Conservation (phyloP, 2,888 invertebrate species). For the Agapetus fuscipes region DNA sequence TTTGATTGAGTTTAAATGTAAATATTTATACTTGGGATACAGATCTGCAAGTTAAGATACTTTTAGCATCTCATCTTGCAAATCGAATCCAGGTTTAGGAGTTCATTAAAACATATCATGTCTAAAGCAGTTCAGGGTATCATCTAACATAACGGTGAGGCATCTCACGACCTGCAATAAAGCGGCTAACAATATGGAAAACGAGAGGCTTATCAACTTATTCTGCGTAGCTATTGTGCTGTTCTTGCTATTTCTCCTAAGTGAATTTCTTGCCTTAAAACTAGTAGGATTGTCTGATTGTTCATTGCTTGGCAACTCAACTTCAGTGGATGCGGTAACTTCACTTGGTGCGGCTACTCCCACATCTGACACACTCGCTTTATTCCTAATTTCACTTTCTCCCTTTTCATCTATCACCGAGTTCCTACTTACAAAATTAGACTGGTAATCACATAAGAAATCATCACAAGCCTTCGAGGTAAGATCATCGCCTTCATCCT, state of each 20-base stretch:
- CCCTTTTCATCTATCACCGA: neutral
- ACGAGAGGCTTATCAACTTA: conserved; percentile 47
- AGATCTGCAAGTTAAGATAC: too few species aligned
- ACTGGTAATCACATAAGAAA: too few species aligned
- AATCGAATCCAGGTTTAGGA: too few species aligned
- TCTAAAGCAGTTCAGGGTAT: conserved; percentile 32
- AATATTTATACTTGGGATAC: too few species aligned
- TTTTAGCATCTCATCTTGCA: too few species aligned
- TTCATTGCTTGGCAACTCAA: neutral
- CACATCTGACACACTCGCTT: neutral
- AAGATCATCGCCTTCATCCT: too few species aligned
- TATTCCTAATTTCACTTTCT: neutral
- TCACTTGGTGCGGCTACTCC: neutral
- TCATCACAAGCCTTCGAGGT: neutral
- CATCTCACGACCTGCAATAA: conserved; percentile 53
- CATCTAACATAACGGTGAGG: conserved; percentile 51
- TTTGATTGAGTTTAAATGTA: too few species aligned
- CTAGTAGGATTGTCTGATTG: neutral
- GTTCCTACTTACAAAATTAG: too few species aligned
- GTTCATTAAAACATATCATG: conserved; percentile 22
- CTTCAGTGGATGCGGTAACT: neutral
- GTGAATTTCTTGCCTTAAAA: neutral
- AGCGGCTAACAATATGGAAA: conserved; percentile 51
- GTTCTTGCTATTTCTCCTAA: conserved; percentile 5
- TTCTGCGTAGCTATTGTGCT: conserved; percentile 16